A percentile compares a stretch with the other conserved stretches of the same genome.
Evolutionary conservation across 2,888 invertebrate genomes (phyloP).

Genomic region (Mesopsocus fuscifrons): DNA sequence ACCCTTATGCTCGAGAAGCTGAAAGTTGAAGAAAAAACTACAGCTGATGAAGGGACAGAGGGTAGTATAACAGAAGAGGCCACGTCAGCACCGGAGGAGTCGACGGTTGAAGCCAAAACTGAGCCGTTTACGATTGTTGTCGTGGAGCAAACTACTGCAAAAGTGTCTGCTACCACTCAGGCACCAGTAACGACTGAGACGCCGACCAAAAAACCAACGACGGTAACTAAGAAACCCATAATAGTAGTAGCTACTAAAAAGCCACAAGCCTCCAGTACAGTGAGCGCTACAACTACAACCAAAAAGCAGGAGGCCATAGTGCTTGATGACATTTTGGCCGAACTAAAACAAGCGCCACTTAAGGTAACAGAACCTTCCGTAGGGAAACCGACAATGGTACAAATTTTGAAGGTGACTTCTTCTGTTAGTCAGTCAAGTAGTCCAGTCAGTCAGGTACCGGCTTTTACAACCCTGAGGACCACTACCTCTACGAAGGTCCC

Average conservation of each 20-base stretch:
- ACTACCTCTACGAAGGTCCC: neutral
- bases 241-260: too few species aligned
- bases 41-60: constrained; percentile 24
- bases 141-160: too few species aligned
- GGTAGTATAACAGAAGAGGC: constrained; percentile 20
- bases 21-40: constrained; percentile 18
- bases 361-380: too few species aligned
- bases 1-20: constrained; percentile 8
- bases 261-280: constrained; percentile 10
- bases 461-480: neutral
- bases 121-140: constrained; percentile 15
- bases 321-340: too few species aligned
- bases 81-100: constrained; percentile 21
- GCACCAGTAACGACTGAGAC: constrained; percentile 15
- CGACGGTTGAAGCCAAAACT: constrained; percentile 15
- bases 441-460: neutral
- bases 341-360: too few species aligned
- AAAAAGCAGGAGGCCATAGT: neutral
- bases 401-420: neutral
- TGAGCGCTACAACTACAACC: constrained; percentile 11
- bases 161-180: constrained; percentile 9
- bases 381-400: neutral
- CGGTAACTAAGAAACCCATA: constrained; percentile 11
- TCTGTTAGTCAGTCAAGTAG: neutral
- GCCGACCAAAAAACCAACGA: constrained; percentile 9